Percentiles rank a stretch among this genome's conserved stretches.
phyloP scores from a whole-genome alignment of 2,797 vertebrate genomes.

The Diglossa cyanea region DNA sequence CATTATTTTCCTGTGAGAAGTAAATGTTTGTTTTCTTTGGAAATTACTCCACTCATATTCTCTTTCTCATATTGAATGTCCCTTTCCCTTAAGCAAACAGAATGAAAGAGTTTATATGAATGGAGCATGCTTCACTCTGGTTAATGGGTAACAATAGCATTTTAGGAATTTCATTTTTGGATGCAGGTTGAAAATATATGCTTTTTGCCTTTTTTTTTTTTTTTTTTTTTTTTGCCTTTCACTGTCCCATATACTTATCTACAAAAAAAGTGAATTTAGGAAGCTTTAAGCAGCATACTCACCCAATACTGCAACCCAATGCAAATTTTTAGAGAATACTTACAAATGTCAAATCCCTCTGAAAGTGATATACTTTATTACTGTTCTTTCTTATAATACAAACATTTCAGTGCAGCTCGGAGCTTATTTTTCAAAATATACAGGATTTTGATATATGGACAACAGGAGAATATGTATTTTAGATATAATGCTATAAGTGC shows the following conservation, averaged over 20 bases:
- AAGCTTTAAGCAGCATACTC: not conserved
- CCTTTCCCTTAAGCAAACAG: not conserved
- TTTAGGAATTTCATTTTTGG: slow-evolving; percentile 17
- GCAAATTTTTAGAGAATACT: slow-evolving; percentile 36
- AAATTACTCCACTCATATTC: slow-evolving; percentile 16
- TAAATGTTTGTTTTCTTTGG: slow-evolving; percentile 18
- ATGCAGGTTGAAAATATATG: not conserved
- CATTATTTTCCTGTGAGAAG: not conserved
- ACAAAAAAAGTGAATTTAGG: not conserved
- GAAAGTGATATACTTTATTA: slow-evolving; percentile 1
- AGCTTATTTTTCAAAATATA: slow-evolving; percentile 45
- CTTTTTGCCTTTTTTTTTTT: not conserved
- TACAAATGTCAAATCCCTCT: not conserved
- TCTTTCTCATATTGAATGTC: not conserved
- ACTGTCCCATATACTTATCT: not conserved
- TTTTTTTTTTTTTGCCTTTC: not conserved
- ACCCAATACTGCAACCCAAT: not conserved
- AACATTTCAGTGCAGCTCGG: slow-evolving; percentile 50
- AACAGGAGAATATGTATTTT: slow-evolving; percentile 47
- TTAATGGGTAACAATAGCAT: not conserved
- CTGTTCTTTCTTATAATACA: slow-evolving; percentile 59
- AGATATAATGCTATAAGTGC: slow-evolving; percentile 46
- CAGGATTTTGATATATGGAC: slow-evolving; percentile 30
- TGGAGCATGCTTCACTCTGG: not conserved
- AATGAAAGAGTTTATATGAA: not conserved